Conservation (phyloP, 1,140 invertebrate species). For the Matsumurasca onukii region DNA sequence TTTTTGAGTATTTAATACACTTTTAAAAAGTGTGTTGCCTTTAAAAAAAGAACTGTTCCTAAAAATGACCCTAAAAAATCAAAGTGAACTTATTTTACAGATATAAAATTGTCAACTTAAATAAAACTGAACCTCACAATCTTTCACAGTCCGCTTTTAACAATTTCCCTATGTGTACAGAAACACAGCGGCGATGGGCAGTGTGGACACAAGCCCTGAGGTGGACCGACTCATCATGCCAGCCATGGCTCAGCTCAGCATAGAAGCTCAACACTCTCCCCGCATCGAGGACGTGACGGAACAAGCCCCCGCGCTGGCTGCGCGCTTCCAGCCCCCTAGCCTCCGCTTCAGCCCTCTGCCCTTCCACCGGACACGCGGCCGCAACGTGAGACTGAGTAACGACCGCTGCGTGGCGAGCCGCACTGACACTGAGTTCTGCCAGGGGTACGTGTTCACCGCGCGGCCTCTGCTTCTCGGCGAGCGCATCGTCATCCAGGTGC, state of each 20-base stretch:
- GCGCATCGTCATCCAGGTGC: conserved; percentile 81
- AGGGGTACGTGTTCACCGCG: conserved; percentile 92
- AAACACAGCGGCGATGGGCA: background rate
- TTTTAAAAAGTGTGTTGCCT: too few species aligned
- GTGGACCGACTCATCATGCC: conserved; percentile 35
- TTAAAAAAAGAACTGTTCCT: too few species aligned
- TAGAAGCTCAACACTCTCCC: conserved; percentile 33
- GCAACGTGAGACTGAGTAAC: conserved; percentile 79
- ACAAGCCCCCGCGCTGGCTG: conserved; percentile 30
- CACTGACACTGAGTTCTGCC: conserved; percentile 83
- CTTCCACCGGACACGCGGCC: conserved; percentile 76
- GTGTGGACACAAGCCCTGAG: conserved; percentile 27
- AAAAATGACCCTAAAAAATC: too few species aligned
- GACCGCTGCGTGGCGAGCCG: conserved; percentile 79
- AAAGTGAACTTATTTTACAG: background rate
- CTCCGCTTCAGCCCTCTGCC: conserved; percentile 65
- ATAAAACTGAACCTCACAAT: background rate
- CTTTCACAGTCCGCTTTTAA: too few species aligned
- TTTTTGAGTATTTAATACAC: too few species aligned
- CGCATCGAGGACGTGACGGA: conserved; percentile 19
- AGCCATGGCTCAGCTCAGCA: conserved; percentile 39
- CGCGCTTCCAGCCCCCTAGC: conserved; percentile 44
- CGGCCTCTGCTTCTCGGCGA: conserved; percentile 83
- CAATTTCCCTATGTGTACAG: too few species aligned
- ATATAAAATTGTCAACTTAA: background rate